Conservation (phyloP, 2,888 invertebrate species). For the Euphydryas editha region DNA sequence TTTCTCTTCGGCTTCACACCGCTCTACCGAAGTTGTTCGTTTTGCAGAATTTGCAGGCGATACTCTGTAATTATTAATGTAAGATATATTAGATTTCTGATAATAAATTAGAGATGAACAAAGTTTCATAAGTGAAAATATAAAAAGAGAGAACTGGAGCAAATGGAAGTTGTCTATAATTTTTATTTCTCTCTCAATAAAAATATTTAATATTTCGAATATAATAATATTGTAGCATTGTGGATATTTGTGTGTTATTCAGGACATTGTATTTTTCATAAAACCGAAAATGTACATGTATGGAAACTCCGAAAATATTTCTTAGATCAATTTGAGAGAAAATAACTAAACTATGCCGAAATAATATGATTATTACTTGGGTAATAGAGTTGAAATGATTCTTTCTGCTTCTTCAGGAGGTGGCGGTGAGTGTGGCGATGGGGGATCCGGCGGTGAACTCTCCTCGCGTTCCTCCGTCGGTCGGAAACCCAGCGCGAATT, state of each 20-base stretch:
- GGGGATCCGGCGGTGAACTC: constrained; percentile 81
- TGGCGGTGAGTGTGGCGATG: constrained; percentile 85
- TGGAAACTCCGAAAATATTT: too few species aligned
- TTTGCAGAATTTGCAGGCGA: constrained; percentile 88
- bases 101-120: neutral
- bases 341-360: too few species aligned
- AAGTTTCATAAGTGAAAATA: neutral
- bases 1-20: constrained; percentile 68
- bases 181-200: too few species aligned
- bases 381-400: constrained; percentile 89
- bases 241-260: too few species aligned
- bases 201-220: too few species aligned
- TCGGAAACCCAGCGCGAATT: constrained; percentile 88
- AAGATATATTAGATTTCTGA: neutral
- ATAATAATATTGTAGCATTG: too few species aligned
- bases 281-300: neutral
- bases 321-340: too few species aligned
- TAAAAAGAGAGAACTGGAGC: too few species aligned
- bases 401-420: constrained; percentile 91
- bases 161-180: too few species aligned
- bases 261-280: too few species aligned
- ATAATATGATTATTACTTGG: constrained; percentile 81
- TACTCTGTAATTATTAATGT: constrained; percentile 80
- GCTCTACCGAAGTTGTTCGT: constrained; percentile 75
- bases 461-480: constrained; percentile 84